Base-by-base conservation (phyloP, 1,140 invertebrate genomes). In the Bombus cullumanus region DNA sequence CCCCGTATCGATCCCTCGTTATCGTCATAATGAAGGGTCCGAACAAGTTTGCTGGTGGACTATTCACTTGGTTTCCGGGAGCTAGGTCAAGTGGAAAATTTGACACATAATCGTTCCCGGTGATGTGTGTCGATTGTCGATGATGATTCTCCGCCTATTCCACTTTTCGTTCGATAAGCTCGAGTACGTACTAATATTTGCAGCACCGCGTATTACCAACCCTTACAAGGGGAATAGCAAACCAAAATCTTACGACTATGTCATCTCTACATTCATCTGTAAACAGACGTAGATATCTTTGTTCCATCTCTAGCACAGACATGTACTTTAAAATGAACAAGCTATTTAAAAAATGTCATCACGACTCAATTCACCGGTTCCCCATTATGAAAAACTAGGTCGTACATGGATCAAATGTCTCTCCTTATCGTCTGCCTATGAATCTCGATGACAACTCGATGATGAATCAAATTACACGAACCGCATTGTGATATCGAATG, bases 21-120 rank as follows among this genome's bases (percentile, higher is more conserved):
- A 78, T 73, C 81, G 74, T 22, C 57, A 76, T 90, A 90, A 90
- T 90, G 77, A 77, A 90, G 89, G 77, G 83, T 81, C 78, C 68
- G 81, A 88, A 86, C 77, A 81, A 86, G 81, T 90, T 90, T 86
- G 77, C 81, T 68, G 25, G 62, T 62, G 43, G 59, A 69, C 75
- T 64, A 81, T 79, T 89, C 81, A 66, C 62, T 57, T n/a, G 62
- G 64, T 39, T 37, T 39, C 53, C 28, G 34, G 62, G 66, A 73
- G 81, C 31, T 81, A 73, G 90, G 79, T 91, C 90, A 81, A 91
- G 89, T 87, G 86, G 90, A 80, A 87, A 62, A 78, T 90, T 83
- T 68, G 87, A 83, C 86, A 79, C 74, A 64, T 73, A 81, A 90
- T 88, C 39, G 53, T 86, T 86, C 37, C 22, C 66, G 37, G 6